Conservation (phyloP, 2,888 invertebrate species). For the Mythimna loreyi region DNA sequence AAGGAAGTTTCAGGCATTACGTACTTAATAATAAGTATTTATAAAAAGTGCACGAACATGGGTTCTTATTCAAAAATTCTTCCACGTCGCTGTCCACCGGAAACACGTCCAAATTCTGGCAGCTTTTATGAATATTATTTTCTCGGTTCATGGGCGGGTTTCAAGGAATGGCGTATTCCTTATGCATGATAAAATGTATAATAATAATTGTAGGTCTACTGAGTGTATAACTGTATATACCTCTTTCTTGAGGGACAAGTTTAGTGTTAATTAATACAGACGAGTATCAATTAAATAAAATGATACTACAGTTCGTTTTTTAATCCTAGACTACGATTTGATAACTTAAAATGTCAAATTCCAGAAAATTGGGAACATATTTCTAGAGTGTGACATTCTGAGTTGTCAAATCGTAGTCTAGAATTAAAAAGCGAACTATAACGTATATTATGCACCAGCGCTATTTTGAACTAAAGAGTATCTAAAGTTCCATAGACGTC, state of each 20-base stretch:
- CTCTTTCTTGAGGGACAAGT: not conserved
- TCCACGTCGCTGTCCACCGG: slow-evolving; percentile 35
- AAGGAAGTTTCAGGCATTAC: not conserved
- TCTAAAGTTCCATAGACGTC: slow-evolving; percentile 21
- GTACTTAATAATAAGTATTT: not conserved
- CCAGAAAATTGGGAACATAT: too few relatives aligned
- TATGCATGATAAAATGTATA: slow-evolving; percentile 7
- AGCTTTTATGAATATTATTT: slow-evolving; percentile 38
- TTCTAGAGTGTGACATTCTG: too few relatives aligned
- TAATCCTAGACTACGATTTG: too few relatives aligned
- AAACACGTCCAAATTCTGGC: slow-evolving; percentile 58
- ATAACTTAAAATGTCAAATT: too few relatives aligned
- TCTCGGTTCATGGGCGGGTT: slow-evolving; percentile 19
- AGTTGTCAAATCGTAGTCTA: too few relatives aligned
- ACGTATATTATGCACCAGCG: not conserved
- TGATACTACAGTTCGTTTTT: not conserved
- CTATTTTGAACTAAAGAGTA: slow-evolving; percentile 19
- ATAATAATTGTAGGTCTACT: not conserved
- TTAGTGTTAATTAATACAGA: not conserved
- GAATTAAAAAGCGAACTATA: too few relatives aligned
- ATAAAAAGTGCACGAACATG: slow-evolving; percentile 16
- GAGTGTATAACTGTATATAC: not conserved
- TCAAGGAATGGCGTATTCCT: slow-evolving; percentile 12
- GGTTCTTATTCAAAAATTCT: slow-evolving; percentile 30
- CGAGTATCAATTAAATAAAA: slow-evolving; percentile 6